These are phyloP conservation scores for Ptyas mucosa DNA, from an alignment of 2,113 vertebrate genomes.

Conservation along the genomic window DNA sequence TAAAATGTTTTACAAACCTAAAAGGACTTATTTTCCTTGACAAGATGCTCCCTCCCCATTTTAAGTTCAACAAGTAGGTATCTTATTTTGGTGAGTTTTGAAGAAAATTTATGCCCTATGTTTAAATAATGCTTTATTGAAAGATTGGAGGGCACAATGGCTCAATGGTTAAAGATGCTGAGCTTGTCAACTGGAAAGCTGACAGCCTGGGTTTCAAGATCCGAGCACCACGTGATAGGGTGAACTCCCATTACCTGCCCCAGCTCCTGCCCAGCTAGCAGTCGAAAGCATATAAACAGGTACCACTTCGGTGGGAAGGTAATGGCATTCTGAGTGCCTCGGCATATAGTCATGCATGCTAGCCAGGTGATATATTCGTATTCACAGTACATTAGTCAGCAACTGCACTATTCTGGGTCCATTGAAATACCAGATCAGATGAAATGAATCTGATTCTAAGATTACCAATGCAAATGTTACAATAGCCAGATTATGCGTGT, in stretches of 20 bases:
- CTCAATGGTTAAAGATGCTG: background rate
- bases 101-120: background rate
- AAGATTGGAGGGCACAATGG: background rate
- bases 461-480: background rate
- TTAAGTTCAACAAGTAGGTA: background rate
- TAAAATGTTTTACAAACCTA: background rate
- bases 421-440: background rate
- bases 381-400: background rate
- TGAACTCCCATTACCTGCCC: background rate
- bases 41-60: background rate
- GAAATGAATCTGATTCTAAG: background rate
- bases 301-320: background rate
- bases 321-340: background rate
- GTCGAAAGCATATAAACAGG: background rate
- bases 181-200: background rate
- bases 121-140: background rate
- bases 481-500: background rate
- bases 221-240: background rate
- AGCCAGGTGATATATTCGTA: background rate
- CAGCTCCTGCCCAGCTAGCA: background rate
- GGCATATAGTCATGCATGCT: background rate
- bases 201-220: background rate
- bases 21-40: background rate
- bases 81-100: background rate
- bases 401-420: background rate